Base-by-base conservation (phyloP, 2,888 invertebrate genomes). In the Drosophila buzzatii region DNA sequence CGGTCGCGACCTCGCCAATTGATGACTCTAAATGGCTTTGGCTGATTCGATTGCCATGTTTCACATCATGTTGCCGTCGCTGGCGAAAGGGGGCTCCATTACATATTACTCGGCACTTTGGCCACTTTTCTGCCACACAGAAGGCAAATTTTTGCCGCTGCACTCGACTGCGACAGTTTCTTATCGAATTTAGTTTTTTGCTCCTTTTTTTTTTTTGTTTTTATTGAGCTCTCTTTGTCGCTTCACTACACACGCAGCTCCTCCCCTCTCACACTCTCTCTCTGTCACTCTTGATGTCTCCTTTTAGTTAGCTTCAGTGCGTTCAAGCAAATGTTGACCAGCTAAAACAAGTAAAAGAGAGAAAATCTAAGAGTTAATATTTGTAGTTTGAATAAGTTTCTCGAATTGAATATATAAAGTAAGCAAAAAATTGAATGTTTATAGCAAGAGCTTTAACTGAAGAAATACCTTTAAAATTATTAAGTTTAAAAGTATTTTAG, bases 11-110 rank as follows among this genome's bases (percentile, higher is more conserved):
- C 81, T 76, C 72, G 81, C 76, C 82, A 85, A 85, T 85, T 88
- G 85, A 85, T 85, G 85, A 88, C 88, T 85, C 88, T 85, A 85
- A 88, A 85, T 85, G 88, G 85, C 81, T 85, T 79, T 88, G 84
- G 85, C 85, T 85, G 85, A 85, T 85, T 85, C 85, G 88, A 85
- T 85, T 88, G 85, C 88, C 85, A 85, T 85, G 85, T 85, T 85
- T 85, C 85, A 85, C 85, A 85, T 85, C 85, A 85, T 85, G 85
- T 85, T 80, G 87, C 84, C 84, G 80, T 87, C 86, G 58, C 70
- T 71, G 85, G 85, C 84, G 49, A 87, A 87, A 81, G 81, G 81
- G 74, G 74, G 71, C 77, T 88, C 85, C 85, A 83, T 85, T 88
- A 85, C 88, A 81, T 81, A 88, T 88, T 85, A 85, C 77, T 83